phyloP scores from a whole-genome alignment of 2,888 invertebrate species.

The Metalampra italica region DNA sequence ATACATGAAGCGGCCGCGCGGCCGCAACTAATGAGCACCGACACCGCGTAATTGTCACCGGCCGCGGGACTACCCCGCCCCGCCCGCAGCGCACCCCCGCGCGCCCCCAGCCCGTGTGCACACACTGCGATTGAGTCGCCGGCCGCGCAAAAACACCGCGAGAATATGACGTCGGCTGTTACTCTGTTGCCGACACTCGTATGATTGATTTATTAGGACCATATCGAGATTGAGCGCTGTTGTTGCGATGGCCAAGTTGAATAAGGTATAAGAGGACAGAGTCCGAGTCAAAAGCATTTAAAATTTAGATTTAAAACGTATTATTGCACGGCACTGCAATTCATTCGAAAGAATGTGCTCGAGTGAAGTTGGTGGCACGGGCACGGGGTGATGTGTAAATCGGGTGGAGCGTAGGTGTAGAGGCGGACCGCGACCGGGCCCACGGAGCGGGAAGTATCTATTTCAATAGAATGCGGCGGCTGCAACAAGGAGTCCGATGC shows the following conservation, averaged over 20 bases:
- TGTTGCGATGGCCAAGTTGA: slow-evolving; percentile 23
- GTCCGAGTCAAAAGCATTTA: neutral
- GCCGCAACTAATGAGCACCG: slow-evolving; percentile 63
- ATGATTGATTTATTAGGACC: slow-evolving; percentile 50
- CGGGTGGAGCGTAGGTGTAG: slow-evolving; percentile 8
- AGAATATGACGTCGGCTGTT: slow-evolving; percentile 46
- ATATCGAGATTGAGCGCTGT: slow-evolving; percentile 39
- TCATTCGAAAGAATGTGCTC: slow-evolving; percentile 31
- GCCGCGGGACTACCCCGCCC: slow-evolving; percentile 34
- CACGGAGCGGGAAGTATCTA: slow-evolving; percentile 42
- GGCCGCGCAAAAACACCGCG: slow-evolving; percentile 44
- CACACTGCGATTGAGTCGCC: slow-evolving; percentile 47
- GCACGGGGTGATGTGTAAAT: slow-evolving; percentile 34
- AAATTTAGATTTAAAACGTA: slow-evolving; percentile 10
- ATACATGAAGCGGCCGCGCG: slow-evolving; percentile 65
- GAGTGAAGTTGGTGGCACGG: slow-evolving; percentile 43
- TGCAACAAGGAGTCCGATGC: slow-evolving; percentile 77
- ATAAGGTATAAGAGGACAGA: slow-evolving; percentile 9
- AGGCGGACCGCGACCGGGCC: neutral
- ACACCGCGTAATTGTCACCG: slow-evolving; percentile 64
- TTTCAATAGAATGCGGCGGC: slow-evolving; percentile 73
- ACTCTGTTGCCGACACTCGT: slow-evolving; percentile 33
- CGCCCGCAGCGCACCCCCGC: slow-evolving; percentile 29
- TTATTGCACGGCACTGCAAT: slow-evolving; percentile 2
- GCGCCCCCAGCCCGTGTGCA: slow-evolving; percentile 10